Evolutionary conservation across 2,888 invertebrate species (phyloP).

Genomic region (Chrysolina oricalcia): DNA sequence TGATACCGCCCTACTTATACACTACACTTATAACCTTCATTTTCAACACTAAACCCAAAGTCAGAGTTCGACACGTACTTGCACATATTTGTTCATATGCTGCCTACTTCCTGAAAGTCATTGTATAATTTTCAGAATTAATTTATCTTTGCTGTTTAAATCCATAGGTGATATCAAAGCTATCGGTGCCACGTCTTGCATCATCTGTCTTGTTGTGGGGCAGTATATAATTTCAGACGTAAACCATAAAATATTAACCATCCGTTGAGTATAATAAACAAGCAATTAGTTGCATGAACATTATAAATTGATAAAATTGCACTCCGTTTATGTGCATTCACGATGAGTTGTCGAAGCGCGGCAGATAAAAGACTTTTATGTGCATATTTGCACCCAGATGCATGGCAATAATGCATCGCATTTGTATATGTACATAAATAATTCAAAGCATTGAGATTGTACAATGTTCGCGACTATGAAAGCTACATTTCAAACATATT

Average conservation of each 20-base stretch:
- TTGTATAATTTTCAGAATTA: neutral
- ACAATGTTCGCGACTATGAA: constrained; percentile 22
- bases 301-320: constrained; percentile 45
- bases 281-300: constrained; percentile 43
- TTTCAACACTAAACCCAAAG: too few relatives aligned
- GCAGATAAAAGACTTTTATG: constrained; percentile 46
- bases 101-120: neutral
- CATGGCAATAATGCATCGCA: constrained; percentile 30
- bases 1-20: too few relatives aligned
- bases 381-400: constrained; percentile 44
- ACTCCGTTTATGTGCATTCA: constrained; percentile 42
- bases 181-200: neutral
- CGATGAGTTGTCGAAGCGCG: constrained; percentile 35
- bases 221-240: constrained; percentile 9
- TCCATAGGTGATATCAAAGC: neutral
- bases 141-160: neutral
- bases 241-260: constrained; percentile 32
- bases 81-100: too few relatives aligned
- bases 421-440: constrained; percentile 43
- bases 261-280: constrained; percentile 43
- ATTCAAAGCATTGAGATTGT: constrained; percentile 42
- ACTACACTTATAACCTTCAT: too few relatives aligned
- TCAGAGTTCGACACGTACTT: too few relatives aligned
- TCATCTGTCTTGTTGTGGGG: neutral
- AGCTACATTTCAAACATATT: constrained; percentile 32